Conservation (phyloP, 2,888 invertebrate species). For the Euzophera pinguis region DNA sequence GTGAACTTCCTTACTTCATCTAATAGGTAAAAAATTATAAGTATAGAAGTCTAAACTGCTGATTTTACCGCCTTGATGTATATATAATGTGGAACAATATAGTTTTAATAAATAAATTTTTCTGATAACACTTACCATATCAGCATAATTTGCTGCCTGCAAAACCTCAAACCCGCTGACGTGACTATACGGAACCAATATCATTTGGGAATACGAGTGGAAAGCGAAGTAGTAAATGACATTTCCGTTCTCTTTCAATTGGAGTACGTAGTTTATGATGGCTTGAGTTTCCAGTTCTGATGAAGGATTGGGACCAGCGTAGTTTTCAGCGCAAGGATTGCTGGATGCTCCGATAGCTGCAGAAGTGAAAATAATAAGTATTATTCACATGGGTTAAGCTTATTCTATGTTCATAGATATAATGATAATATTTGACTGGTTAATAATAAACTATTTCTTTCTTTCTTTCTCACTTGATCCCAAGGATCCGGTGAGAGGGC, state of each 20-base stretch:
- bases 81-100: too few relatives aligned
- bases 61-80: too few relatives aligned
- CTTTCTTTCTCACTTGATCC: too few relatives aligned
- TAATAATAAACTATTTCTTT: too few relatives aligned
- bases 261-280: slow-evolving; percentile 47
- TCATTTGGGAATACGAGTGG: slow-evolving; percentile 78
- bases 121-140: slow-evolving; percentile 40
- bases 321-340: slow-evolving; percentile 68
- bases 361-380: slow-evolving; percentile 12
- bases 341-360: slow-evolving; percentile 55
- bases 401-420: too few relatives aligned
- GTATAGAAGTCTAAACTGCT: too few relatives aligned
- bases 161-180: slow-evolving; percentile 37
- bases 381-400: too few relatives aligned
- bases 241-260: slow-evolving; percentile 35
- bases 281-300: slow-evolving; percentile 76
- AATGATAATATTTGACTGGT: too few relatives aligned
- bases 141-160: slow-evolving; percentile 49
- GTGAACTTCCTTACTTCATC: too few relatives aligned
- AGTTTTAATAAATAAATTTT: too few relatives aligned
- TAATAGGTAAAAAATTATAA: too few relatives aligned
- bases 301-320: slow-evolving; percentile 65
- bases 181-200: slow-evolving; percentile 68
- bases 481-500: too few relatives aligned
- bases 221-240: slow-evolving; percentile 71